These are phyloP conservation scores for Pangasius krempfi DNA, from an alignment of 2,797 vertebrate genomes.

Conservation along the genomic window DNA sequence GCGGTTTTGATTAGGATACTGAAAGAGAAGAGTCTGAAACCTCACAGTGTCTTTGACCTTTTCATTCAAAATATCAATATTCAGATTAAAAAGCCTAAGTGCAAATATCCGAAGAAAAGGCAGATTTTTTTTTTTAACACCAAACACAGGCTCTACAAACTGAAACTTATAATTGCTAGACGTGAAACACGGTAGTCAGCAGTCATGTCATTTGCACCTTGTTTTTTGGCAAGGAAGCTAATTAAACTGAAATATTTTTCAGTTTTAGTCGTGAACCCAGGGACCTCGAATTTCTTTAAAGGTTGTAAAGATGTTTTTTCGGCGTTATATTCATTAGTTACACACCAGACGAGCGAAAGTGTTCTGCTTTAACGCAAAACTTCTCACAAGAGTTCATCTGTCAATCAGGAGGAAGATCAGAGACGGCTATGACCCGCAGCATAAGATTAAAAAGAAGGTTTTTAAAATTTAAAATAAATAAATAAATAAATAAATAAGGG, in stretches of 20 bases:
- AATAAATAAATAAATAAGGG: too few species aligned
- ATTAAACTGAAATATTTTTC: not conserved
- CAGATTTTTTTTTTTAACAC: not conserved
- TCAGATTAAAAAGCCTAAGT: not conserved
- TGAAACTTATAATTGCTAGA: not conserved
- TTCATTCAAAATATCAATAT: constrained; percentile 2
- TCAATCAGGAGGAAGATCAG: not conserved
- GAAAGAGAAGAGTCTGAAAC: not conserved
- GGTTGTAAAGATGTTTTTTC: not conserved
- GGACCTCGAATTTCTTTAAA: not conserved
- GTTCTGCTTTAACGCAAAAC: not conserved
- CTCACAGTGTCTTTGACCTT: not conserved
- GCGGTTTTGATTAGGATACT: not conserved
- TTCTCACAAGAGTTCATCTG: too few species aligned
- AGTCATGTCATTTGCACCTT: not conserved
- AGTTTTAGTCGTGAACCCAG: not conserved
- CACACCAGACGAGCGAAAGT: not conserved
- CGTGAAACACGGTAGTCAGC: not conserved
- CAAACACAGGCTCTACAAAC: not conserved
- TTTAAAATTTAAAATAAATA: too few species aligned
- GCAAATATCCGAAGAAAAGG: not conserved
- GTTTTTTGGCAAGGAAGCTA: not conserved
- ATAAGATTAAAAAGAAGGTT: not conserved
- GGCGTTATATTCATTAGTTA: not conserved
- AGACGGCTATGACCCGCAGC: not conserved